A percentile compares a stretch with the other conserved stretches of the same genome.
Evolutionary conservation across 1,140 invertebrate genomes (phyloP).

Genomic region (Procambarus virginalis): DNA sequence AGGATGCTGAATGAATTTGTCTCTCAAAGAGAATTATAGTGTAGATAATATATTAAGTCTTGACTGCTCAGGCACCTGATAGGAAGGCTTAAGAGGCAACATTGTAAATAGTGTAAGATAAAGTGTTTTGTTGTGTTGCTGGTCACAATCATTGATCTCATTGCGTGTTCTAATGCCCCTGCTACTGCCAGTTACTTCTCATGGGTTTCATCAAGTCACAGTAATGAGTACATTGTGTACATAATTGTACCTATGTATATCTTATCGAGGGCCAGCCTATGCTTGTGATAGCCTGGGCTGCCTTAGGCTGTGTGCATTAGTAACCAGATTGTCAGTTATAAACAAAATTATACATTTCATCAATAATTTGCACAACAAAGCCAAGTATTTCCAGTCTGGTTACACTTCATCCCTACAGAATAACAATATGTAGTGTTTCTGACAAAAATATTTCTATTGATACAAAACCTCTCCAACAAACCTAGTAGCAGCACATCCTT

Average conservation of each 20-base stretch:
- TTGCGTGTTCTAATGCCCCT: slow-evolving; percentile 59
- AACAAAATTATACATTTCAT: background rate
- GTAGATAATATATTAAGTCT: slow-evolving; percentile 20
- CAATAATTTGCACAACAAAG: background rate
- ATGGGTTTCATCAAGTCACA: slow-evolving; percentile 51
- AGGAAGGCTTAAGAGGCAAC: slow-evolving; percentile 20
- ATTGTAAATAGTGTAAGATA: slow-evolving; percentile 66
- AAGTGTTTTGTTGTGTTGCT: slow-evolving; percentile 43
- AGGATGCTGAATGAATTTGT: background rate
- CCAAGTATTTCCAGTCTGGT: slow-evolving; percentile 31
- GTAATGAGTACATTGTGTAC: slow-evolving; percentile 27
- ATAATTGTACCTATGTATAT: slow-evolving; percentile 8
- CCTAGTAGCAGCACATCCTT: background rate
- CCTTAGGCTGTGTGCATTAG: slow-evolving; percentile 41
- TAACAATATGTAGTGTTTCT: background rate
- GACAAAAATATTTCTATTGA: background rate
- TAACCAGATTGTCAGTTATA: slow-evolving; percentile 2
- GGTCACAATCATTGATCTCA: slow-evolving; percentile 70
- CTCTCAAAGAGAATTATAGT: slow-evolving; percentile 30
- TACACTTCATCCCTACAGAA: slow-evolving; percentile 43
- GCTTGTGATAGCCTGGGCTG: slow-evolving; percentile 13
- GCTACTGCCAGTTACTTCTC: slow-evolving; percentile 56
- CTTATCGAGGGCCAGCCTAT: slow-evolving; percentile 1
- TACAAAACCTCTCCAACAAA: background rate
- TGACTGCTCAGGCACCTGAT: slow-evolving; percentile 12